Evolutionary conservation across 2,113 vertebrate genomes (phyloP), one percentile per base, ranked within the genome.

Genomic region (Xiphophorus maculatus): DNA sequence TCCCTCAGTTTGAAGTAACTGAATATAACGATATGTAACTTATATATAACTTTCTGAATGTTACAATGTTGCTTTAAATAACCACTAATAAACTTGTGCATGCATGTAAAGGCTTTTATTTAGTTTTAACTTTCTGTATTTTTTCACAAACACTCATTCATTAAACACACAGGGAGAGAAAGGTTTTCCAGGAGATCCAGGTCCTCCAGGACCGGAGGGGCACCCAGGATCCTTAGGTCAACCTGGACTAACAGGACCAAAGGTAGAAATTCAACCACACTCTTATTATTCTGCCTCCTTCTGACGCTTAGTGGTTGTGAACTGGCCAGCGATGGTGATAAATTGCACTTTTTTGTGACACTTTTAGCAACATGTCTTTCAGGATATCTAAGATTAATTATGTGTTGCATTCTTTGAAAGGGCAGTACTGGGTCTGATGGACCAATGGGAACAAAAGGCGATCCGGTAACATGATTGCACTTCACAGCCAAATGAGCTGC

Each of bases 371-470:
- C 17, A 63, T 33, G 77, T 75, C 37, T 66, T 7, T 64, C 13
- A 58, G 42, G 1, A 40, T 67, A 29, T 35, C 29, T 22, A n/a
- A 27, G 48, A 80, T 85, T 69, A 30, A 81, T 77, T 6, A 76
- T 28, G 25, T 1, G n/a, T 65, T 79, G 15, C 11, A 71, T 40
- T 77, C n/a, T 84, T 81, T 86, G 60, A 77, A 80, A 93, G 92
- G 92, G 92, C 27, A 69, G 73, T 74, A 71, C 44, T 68, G 92
- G 92, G 29, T 51, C 14, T 22, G 42, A 44, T 63, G 91, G 92
- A 84, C 78, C 15, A 14, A 6, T 1, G 15, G 92, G 92, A 40
- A 37, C 61, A 25, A 79, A 83, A 72, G 92, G 92, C 17, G 61
- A 89, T 74, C 58, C 10, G 87, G 92, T 92, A 90, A 84, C 0